Evolutionary conservation across 2,888 invertebrate genomes (phyloP), one percentile per base, ranked within the genome.

Genomic region (Conus canariensis): DNA sequence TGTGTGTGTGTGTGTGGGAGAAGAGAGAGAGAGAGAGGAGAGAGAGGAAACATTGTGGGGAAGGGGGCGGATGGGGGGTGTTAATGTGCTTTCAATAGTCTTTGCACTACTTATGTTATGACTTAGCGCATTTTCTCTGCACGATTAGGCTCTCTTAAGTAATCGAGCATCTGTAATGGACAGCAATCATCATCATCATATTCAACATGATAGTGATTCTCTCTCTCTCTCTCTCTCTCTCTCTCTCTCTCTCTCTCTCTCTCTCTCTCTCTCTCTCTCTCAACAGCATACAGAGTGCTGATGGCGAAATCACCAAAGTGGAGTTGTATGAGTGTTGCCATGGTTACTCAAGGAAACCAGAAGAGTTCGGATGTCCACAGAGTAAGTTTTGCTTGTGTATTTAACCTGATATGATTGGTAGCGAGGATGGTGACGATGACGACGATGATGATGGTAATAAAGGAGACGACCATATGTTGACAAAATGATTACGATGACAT

Each of bases 281-380:
- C 56, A 25, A 80, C 93, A 97, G 97, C 93, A 96, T 97, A 80
- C 97, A 97, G 93, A 97, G 97, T 93, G 97, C 97, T 93, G 97
- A 97, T 45, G 97, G 97, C 74, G 97, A 97, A 92, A 97, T 97
- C 95, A 97, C 97, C 4, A 96, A 97, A 92, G 97, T 97, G 22
- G 97, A 97, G 87, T 97, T 97, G 45, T 97, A 97, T 93, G 97
- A 97, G 95, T 98, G 98, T 95, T 98, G 98, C 95, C 97, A 97
- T 94, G 98, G 98, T 77, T 97, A 96, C 95, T 91, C 93, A 90
- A 96, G 97, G 88, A 95, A 94, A 80, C 90, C 96, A 80, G 95
- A 96, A n/a, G 95, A 96, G 90, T 95, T 96, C 88, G 97, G 97
- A 70, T 97, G 97, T 92, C 96, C 95, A 82, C 93, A 95, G 93